Evolutionary conservation across 2,888 invertebrate species (phyloP), one percentile per base, ranked within the genome.

Genomic region (Lepetodrilus schrolli): DNA sequence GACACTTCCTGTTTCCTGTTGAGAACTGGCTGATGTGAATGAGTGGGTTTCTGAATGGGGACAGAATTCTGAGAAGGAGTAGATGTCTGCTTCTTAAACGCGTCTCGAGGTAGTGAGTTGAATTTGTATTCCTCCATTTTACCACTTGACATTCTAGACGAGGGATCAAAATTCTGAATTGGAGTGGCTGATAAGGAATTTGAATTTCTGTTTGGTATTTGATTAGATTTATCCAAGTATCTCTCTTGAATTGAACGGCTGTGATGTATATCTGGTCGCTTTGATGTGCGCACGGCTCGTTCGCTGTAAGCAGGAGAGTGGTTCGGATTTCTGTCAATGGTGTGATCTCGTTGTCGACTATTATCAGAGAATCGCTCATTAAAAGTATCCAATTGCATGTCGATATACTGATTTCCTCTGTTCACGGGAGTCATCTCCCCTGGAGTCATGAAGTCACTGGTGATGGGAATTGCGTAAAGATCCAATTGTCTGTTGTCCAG

Each of bases 1-100:
- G 58, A 58, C n/a, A 58, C 34, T 58, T 58, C 58, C 58, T 58
- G 58, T 58, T 58, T 23, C 58, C 58, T 58, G n/a, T 58, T 34
- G 7, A 58, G 58, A 23, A 58, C 58, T 26, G 58, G 58, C 34
- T 58, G 58, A 34, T 30, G 58, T 5, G 58, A 58, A 13, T 30
- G 26, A 34, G 26, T 13, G 30, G 17, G 34, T 17, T 58, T 10
- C 58, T 58, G 58, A 17, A 30, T 7, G 34, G 58, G 10, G 34
- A 30, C 26, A 58, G 58, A 58, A 34, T 26, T 34, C 10, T 58
- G 58, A 30, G 20, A 13, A 13, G n/a, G 30, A 17, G 30, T n/a
- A 30, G 58, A 30, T 8, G 58, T 10, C 58, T 26, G 34, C 30
- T 34, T 10, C 34, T 58, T 58, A 30, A 58, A 58, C 7, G 58